A percentile compares a stretch with the other conserved stretches of the same genome.
Conservation (phyloP, 1,140 invertebrate genomes). For the Drosophila eugracilis region DNA sequence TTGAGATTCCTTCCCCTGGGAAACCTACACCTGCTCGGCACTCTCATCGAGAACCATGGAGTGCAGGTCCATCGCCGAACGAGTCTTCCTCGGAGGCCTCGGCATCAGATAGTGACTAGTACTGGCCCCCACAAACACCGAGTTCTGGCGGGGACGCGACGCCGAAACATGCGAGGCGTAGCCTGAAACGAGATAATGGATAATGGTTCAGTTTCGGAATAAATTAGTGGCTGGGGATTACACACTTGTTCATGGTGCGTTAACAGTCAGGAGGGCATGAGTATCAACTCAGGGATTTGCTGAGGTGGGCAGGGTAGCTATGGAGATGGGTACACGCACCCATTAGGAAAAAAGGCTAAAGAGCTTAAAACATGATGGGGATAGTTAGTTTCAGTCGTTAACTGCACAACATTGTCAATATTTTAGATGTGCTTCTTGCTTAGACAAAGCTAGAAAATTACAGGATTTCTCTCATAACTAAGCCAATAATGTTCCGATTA, state of each 20-base stretch:
- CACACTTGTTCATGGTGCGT: neutral
- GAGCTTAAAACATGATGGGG: no score
- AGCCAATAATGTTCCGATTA: no score
- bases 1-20: neutral
- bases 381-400: no score
- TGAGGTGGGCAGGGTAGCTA: no score
- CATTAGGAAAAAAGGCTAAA: no score
- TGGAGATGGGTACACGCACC: no score
- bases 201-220: constrained; percentile 1
- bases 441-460: no score
- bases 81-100: constrained; percentile 89
- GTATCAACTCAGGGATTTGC: no score
- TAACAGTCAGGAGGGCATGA: neutral
- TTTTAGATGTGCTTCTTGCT: no score
- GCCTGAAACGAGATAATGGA: constrained; percentile 49
- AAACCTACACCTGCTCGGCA: constrained; percentile 69
- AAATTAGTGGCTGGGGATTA: neutral
- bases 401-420: no score
- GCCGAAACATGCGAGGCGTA: constrained; percentile 68
- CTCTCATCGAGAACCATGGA: constrained; percentile 88
- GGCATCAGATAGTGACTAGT: constrained; percentile 86
- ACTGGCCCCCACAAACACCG: constrained; percentile 92
- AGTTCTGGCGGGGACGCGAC: constrained; percentile 89
- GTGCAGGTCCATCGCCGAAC: constrained; percentile 93
- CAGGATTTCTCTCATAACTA: no score